Base-by-base conservation (phyloP, 2,888 invertebrate genomes). In the Drosophila robusta region DNA sequence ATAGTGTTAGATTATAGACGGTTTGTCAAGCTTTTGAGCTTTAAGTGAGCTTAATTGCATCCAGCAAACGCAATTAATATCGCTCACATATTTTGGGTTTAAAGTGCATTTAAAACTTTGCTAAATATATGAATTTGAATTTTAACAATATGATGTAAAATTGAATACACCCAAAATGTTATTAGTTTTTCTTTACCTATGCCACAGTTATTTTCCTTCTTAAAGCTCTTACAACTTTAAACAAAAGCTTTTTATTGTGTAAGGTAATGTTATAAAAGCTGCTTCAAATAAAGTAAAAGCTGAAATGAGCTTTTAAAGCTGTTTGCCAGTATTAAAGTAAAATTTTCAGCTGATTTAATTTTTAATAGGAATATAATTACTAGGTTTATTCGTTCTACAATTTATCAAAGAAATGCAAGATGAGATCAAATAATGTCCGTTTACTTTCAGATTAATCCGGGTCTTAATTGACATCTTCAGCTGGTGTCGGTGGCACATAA, bases 1-100 rank as follows among this genome's bases (percentile, higher is more conserved):
- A 36, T 26, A 6, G 45, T 45, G 44, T 44, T 14, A 54, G 52
- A 63, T 63, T 26, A 41, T 34, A 8, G n/a, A 12, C 16, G 18
- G 11, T 38, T 38, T 41, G 24, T 52, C 39, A 52, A 52, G 52
- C 32, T 41, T 34, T 34, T 24, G 14, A 24, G 26, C 24, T 46
- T 38, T n/a, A n/a, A 38, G 8, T 24, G n/a, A n/a, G n/a, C n/a
- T 45, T 45, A 24, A 45, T 26, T 45, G 44, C 44, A 45, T 11
- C 5, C 41, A 22, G 41, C 41, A 22, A 42, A 12, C 6, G 41
- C 41, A 42, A 18, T 42, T 6, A 24, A 24, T 45, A 2, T 8
- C 4, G 44, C 24, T 24, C 7, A 12, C 1, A 12, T n/a, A 42
- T 8, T 16, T 16, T 12, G 8, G 0, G 22, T 29, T 29, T 1